Conservation (phyloP, 2,113 vertebrate genomes). For the Chrysemys picta region DNA sequence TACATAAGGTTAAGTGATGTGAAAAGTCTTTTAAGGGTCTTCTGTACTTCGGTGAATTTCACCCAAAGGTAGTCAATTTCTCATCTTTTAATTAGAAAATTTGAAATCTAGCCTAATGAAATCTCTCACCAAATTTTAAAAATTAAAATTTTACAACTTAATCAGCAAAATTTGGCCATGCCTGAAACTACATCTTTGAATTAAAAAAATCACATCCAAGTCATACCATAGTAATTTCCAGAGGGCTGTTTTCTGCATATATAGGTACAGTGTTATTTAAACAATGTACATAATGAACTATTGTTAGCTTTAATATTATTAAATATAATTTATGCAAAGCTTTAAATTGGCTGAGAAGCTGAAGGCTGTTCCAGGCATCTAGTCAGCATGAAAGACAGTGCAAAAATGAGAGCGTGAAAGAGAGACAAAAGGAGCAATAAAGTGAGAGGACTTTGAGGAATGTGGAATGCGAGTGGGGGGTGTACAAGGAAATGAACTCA, state of each 20-base stretch:
- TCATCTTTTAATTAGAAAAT: not conserved
- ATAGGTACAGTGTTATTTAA: slow-evolving; percentile 72
- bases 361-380: slow-evolving; percentile 73
- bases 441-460: slow-evolving; percentile 73
- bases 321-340: slow-evolving; percentile 78
- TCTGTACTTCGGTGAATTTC: not conserved
- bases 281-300: slow-evolving; percentile 75
- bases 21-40: rapidly evolving
- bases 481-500: slow-evolving; percentile 32
- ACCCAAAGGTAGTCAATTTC: not conserved
- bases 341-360: slow-evolving; percentile 74
- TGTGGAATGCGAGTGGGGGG: slow-evolving; percentile 69
- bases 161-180: slow-evolving; percentile 1
- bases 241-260: slow-evolving; percentile 44
- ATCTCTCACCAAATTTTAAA: not conserved
- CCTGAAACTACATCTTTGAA: slow-evolving; percentile 53
- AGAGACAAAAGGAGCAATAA: slow-evolving; percentile 74
- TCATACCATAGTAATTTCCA: slow-evolving; percentile 56
- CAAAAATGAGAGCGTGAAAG: slow-evolving; percentile 73
- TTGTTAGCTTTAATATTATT: slow-evolving; percentile 72
- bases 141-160: slow-evolving; percentile 19
- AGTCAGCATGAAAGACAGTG: slow-evolving; percentile 75
- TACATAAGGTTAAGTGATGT: not conserved
- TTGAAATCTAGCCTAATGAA: not conserved
- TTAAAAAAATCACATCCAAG: slow-evolving; percentile 11